phyloP scores from a whole-genome alignment of 1,140 invertebrate species.

The Trichonephila clavipes region DNA sequence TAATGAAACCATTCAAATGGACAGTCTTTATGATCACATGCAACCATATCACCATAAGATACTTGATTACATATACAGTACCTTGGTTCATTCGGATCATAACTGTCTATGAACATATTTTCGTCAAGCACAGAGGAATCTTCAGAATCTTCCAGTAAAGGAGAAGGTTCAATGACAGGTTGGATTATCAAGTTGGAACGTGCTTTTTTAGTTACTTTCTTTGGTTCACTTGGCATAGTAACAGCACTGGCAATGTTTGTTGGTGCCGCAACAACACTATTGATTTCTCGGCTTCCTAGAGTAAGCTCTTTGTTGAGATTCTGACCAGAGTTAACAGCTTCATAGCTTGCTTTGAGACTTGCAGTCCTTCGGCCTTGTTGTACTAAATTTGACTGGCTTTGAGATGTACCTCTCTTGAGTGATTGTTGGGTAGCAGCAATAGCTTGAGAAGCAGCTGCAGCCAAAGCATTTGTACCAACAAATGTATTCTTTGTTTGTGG shows the following conservation, averaged over 20 bases:
- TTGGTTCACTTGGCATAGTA: constrained; percentile 53
- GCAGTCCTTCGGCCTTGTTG: constrained; percentile 95
- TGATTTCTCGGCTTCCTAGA: constrained; percentile 76
- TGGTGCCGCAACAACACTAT: constrained; percentile 60
- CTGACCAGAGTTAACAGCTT: constrained; percentile 85
- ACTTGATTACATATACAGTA: constrained; percentile 99
- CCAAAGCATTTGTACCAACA: constrained; percentile 92
- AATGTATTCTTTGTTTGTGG: constrained; percentile 83
- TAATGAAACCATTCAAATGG: constrained; percentile 99
- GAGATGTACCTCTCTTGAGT: constrained; percentile 60
- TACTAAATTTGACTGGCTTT: constrained; percentile 81
- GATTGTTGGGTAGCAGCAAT: constrained; percentile 96
- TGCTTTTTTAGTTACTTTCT: constrained; percentile 73
- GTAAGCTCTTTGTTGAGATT: constrained; percentile 77
- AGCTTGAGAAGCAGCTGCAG: constrained; percentile 96
- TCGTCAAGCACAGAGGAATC: constrained; percentile 80
- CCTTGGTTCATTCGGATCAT: constrained; percentile 88
- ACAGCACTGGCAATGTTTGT: constrained; percentile 68
- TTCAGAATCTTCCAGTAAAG: constrained; percentile 81
- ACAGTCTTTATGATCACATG: constrained; percentile 98
- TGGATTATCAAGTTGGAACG: constrained; percentile 31
- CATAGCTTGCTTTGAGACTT: constrained; percentile 96
- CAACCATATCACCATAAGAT: constrained; percentile 99
- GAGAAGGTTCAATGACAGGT: constrained; percentile 56
- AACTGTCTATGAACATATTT: constrained; percentile 82